These are phyloP conservation scores for Crematogaster levior DNA, from an alignment of 2,888 invertebrate species.

Conservation along the genomic window DNA sequence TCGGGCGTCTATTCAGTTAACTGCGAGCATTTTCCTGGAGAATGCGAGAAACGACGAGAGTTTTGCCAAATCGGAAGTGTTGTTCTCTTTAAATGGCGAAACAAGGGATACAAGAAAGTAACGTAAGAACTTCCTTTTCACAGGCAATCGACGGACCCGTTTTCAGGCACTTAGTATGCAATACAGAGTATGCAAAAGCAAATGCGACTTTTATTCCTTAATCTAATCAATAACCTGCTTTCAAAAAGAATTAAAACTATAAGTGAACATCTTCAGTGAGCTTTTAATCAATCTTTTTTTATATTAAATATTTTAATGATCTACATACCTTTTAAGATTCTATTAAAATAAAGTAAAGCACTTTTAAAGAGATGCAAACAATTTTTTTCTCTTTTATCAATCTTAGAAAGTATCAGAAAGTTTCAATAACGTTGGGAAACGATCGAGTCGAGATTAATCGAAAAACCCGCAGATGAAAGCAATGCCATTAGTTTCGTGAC, in stretches of 20 bases:
- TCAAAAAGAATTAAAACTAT: neutral
- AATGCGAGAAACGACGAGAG: neutral
- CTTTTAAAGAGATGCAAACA: neutral
- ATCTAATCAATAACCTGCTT: neutral
- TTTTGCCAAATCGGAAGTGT: slow-evolving; percentile 18
- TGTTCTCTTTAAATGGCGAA: neutral
- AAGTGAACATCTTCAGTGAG: too few species aligned
- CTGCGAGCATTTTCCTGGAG: neutral
- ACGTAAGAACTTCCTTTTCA: slow-evolving; percentile 25
- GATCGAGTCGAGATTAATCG: slow-evolving; percentile 2
- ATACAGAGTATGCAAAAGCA: slow-evolving; percentile 5
- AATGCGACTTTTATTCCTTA: neutral
- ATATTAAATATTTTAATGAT: neutral
- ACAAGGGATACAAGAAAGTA: slow-evolving; percentile 6
- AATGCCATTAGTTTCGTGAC: slow-evolving; percentile 8
- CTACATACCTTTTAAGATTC: neutral
- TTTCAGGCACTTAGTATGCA: neutral
- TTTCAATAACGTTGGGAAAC: neutral
- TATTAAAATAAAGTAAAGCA: neutral
- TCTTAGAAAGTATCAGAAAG: neutral
- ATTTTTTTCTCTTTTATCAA: neutral
- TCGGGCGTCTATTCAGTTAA: neutral
- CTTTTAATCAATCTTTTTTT: neutral
- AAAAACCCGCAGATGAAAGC: slow-evolving; percentile 20
- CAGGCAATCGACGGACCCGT: slow-evolving; percentile 26